These are phyloP conservation scores for Dryadula phaetusa DNA, from an alignment of 2,888 invertebrate species.

Conservation along the genomic window DNA sequence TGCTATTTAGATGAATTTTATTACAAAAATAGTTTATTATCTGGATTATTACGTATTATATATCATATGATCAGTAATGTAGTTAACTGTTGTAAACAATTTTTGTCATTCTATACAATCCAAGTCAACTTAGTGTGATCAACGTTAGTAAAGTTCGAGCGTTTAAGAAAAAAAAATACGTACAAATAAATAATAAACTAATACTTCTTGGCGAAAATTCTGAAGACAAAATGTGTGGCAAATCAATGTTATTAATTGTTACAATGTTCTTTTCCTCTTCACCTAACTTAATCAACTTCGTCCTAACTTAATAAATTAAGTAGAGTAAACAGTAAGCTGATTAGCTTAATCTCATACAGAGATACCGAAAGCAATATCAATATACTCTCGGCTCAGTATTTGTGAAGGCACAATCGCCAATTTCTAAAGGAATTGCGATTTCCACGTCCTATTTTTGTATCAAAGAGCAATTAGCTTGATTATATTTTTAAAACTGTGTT, in stretches of 20 bases:
- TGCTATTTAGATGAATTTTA: too few species aligned
- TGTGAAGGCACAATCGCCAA: neutral
- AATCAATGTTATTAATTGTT: neutral
- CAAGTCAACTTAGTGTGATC: too few species aligned
- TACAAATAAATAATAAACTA: too few species aligned
- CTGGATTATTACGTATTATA: too few species aligned
- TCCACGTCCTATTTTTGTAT: neutral
- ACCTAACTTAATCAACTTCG: neutral
- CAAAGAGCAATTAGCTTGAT: neutral
- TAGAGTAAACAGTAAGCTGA: neutral
- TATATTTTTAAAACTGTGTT: neutral
- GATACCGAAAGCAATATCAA: neutral
- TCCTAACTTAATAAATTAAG: neutral
- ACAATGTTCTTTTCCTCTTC: neutral
- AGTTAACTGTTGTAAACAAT: too few species aligned
- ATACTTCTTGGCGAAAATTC: neutral
- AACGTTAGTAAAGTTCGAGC: too few species aligned
- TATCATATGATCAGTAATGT: too few species aligned
- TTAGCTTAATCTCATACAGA: conserved; percentile 10
- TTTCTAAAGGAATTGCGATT: neutral
- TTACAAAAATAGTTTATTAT: too few species aligned
- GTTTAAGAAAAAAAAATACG: too few species aligned
- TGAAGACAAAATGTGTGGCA: neutral
- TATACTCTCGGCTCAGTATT: conserved; percentile 3
- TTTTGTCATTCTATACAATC: too few species aligned